Base-by-base conservation (phyloP, 2,888 invertebrate species). In the Lasioglossum villosulum region DNA sequence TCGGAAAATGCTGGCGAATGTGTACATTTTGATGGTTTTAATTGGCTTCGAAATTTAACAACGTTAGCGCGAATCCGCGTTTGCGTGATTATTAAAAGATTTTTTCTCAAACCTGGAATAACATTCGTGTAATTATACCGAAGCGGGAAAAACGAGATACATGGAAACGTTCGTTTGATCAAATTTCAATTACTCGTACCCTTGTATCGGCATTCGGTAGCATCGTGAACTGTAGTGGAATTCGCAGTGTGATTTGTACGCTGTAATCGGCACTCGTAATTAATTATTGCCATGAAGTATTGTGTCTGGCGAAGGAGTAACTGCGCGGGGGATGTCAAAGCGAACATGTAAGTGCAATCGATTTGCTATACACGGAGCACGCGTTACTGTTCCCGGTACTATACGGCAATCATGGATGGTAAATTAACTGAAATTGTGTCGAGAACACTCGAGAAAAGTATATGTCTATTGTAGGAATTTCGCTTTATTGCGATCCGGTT, bases 201-300 rank as follows among this genome's bases (percentile, higher is more conserved):
- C 34, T 59, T 73, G 59, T 80, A 80, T 70, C 76, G 72, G 78
- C 52, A 75, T 34, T 63, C 34, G 39, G 74, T 63, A 4, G 4
- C 23, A 39, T 12, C 34, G 42, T 52, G 74, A 82, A 78, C 70
- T 78, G 59, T 78, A 70, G 42, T 72, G 84, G 84, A 89, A 89
- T 89, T 86, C 78, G 79, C 83, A 83, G 75, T 68, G 75, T 78
- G 86, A 94, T 93, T 94, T 94, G 94, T 93, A 92, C 88, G 91
- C 90, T 92, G 93, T 92, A 92, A 92, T 90, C 79, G 88, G 92
- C 93, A 93, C 91, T 92, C 93, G 93, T 91, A 94, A 94, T 94
- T 93, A 94, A 94, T 94, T 92, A 92, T 88, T 90, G 90, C 91
- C 89, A 90, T 91, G 90, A 90, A 89, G 91, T 91, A 92, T 93